Percentiles rank a stretch among this genome's conserved stretches.
Conservation (phyloP, 2,888 invertebrate species). For the Tolmerus cingulatus region DNA sequence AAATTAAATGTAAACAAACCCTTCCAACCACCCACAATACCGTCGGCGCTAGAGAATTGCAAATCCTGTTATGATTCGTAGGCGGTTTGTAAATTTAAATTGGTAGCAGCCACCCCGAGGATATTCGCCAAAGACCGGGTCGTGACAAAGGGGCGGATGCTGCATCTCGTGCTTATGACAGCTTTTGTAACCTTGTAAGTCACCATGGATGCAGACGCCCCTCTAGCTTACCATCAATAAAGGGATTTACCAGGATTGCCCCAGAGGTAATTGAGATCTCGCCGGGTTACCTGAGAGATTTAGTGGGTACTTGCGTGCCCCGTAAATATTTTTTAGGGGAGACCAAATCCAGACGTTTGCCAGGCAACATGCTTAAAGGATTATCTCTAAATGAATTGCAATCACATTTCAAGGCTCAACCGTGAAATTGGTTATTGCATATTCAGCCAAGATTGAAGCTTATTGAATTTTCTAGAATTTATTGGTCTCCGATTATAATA, state of each 20-base stretch:
- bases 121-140: background rate
- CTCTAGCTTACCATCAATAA: conserved; percentile 17
- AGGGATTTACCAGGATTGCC: conserved; percentile 6
- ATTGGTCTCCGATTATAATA: background rate
- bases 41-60: background rate
- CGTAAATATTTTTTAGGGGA: background rate
- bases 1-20: conserved; percentile 31
- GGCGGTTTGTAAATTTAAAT: conserved; percentile 34
- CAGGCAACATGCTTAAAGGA: background rate
- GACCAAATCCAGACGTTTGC: background rate
- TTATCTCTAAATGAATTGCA: conserved; percentile 3
- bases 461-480: conserved; percentile 8
- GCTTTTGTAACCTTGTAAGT: conserved; percentile 18
- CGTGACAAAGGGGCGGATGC: background rate
- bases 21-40: conserved; percentile 13
- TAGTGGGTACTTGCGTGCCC: background rate
- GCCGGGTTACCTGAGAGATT: conserved; percentile 22
- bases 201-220: conserved; percentile 21
- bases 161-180: conserved; percentile 13
- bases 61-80: conserved; percentile 31
- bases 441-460: background rate
- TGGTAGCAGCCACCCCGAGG: conserved; percentile 1
- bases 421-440: conserved; percentile 25
- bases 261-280: conserved; percentile 9
- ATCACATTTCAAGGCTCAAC: conserved; percentile 9